Evolutionary conservation across 2,888 invertebrate genomes (phyloP), one percentile per base, ranked within the genome.

Genomic region (Azorinus chamasolen): DNA sequence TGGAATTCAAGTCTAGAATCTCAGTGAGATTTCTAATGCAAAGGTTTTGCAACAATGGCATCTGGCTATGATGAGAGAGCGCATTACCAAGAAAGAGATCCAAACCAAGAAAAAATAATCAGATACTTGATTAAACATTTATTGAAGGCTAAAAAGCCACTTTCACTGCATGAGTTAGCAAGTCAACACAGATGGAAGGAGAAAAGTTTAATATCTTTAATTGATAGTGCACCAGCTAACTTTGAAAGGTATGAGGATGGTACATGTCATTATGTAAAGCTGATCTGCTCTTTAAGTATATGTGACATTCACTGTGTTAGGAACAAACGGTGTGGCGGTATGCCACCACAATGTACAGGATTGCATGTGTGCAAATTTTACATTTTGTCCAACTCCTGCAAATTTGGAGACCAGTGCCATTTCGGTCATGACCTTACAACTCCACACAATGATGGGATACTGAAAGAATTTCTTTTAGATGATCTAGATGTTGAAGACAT

Each of bases 401-500:
- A 54, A 22, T 78, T 82, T 53, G 79, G 72, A 3, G 73, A 70
- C 12, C 55, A 48, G 2, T 87, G 87, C 61, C 61, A 58, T 39
- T 87, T 78, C 78, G 87, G 87, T 2, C 87, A 87, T 71, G 83
- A 83, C 54, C 70, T 87, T 12, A 80, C 79, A 24, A 77, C 83
- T 8, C 24, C 71, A 2, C 87, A 87, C 41, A 87, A 87, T 39
- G 74, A 58, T 22, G 8, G 45, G 14, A 46, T 85, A n/a, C 55
- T 85, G 25, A 41, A 65, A 37, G 64, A 77, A 24, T 63, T 86
- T 59, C 65, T 66, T 24, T 24, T 87, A 4, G 73, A 79, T 54
- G 66, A 71, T 22, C 45, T 83, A 8, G 22, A 41, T 27, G 69
- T 75, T 10, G 48, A 48, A 10, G 82, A 83, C 20, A 53, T 87